Conservation (phyloP, 2,113 vertebrate genomes). For the Callocephalon fimbriatum region DNA sequence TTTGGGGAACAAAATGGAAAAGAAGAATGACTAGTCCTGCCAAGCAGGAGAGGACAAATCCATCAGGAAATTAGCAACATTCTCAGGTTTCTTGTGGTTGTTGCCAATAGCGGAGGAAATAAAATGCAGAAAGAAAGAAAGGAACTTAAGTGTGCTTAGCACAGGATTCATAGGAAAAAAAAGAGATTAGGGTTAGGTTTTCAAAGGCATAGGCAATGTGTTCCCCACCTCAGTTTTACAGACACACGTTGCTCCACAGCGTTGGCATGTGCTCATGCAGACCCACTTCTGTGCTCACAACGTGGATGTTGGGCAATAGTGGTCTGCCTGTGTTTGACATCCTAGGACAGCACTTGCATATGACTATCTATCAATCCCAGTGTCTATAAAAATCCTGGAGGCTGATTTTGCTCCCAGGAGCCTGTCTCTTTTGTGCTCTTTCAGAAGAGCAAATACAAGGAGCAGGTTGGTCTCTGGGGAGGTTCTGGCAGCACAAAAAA, state of each 20-base stretch:
- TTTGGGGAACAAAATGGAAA: background rate
- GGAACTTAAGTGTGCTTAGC: background rate
- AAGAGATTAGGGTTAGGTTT: background rate
- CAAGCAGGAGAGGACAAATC: constrained; percentile 1
- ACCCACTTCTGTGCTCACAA: background rate
- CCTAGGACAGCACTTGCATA: background rate
- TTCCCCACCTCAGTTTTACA: background rate
- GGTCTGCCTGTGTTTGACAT: accelerated
- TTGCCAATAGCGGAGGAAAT: background rate
- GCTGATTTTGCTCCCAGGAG: background rate
- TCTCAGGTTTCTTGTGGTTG: constrained; percentile 9
- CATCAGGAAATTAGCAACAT: constrained; percentile 11
- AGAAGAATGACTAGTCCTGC: background rate
- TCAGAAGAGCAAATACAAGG: background rate
- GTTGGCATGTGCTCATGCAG: background rate
- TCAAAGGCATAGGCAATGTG: background rate
- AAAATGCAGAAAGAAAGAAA: background rate
- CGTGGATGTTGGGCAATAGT: accelerated
- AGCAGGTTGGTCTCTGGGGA: background rate
- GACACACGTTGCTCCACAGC: background rate
- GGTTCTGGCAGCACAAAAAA: background rate
- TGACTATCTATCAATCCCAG: background rate
- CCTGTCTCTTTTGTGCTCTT: background rate
- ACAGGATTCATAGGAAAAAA: background rate
- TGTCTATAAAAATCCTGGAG: background rate